These are phyloP conservation scores for Platygyra sinensis DNA, from an alignment of 64 coral and sea anemone species.

Conservation along the genomic window DNA sequence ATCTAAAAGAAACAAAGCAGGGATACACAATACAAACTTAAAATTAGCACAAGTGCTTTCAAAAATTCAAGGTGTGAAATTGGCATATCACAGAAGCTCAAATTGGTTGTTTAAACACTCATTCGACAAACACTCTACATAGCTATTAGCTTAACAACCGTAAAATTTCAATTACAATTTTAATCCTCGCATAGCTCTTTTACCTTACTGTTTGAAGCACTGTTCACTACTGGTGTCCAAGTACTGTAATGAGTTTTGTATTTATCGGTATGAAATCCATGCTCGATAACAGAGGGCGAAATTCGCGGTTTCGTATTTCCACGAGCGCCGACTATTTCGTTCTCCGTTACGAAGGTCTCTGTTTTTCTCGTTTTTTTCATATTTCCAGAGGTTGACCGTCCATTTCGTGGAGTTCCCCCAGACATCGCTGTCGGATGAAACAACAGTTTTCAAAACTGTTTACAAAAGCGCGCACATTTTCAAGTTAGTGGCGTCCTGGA, in stretches of 20 bases:
- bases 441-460: neutral
- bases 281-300: conserved; percentile 23
- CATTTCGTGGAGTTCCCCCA: neutral
- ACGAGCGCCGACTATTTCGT: conserved; percentile 18
- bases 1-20: conserved; percentile 40
- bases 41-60: conserved; percentile 10
- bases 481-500: conserved; percentile 5
- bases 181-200: neutral
- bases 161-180: conserved; percentile 26
- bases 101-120: conserved; percentile 41
- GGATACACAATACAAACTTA: neutral
- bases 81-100: neutral
- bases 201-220: conserved; percentile 54
- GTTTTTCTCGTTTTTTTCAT: conserved; percentile 23
- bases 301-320: conserved; percentile 14
- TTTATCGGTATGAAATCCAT: conserved; percentile 66
- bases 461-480: conserved; percentile 20
- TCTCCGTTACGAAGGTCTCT: neutral
- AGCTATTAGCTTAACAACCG: conserved; percentile 7
- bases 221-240: conserved; percentile 62
- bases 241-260: conserved; percentile 63
- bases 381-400: neutral
- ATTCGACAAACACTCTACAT: no score
- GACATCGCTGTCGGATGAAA: conserved; percentile 8
- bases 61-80: conserved; percentile 10